phyloP scores from a whole-genome alignment of 2,797 vertebrate species.

The Ataeniobius toweri region DNA sequence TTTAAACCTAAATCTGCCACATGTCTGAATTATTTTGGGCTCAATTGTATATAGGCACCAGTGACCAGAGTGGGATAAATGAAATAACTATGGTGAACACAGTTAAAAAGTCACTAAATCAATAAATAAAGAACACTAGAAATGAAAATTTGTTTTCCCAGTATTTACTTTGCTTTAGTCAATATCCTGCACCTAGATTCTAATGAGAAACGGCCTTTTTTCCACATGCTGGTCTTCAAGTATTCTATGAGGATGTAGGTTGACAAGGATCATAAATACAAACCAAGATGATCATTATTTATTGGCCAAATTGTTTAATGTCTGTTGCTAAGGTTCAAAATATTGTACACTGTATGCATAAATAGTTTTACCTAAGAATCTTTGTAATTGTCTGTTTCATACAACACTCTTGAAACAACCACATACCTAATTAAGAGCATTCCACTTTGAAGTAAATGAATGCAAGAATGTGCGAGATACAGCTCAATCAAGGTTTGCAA shows the following conservation, averaged over 20 bases:
- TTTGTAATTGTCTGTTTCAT: neutral
- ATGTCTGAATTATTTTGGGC: too few relatives aligned
- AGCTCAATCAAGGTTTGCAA: neutral
- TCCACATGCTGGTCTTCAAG: neutral
- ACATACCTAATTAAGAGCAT: neutral
- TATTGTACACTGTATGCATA: neutral
- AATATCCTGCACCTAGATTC: neutral
- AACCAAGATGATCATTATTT: neutral
- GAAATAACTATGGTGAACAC: too few relatives aligned
- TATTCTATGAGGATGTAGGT: neutral
- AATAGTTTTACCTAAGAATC: neutral
- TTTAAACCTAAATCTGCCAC: too few relatives aligned
- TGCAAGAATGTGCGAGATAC: neutral
- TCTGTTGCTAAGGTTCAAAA: neutral
- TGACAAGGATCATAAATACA: neutral
- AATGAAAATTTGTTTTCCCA: too few relatives aligned
- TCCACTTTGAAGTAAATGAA: neutral
- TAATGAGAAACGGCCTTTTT: neutral
- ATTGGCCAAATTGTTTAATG: neutral
- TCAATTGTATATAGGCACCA: too few relatives aligned
- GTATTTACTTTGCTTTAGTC: neutral
- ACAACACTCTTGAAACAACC: neutral
- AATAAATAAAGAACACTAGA: too few relatives aligned
- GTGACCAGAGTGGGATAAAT: neutral
- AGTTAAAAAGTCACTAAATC: too few relatives aligned